phyloP scores from a whole-genome alignment of 2,113 vertebrate genomes.

The Sphyrna mokarran region DNA sequence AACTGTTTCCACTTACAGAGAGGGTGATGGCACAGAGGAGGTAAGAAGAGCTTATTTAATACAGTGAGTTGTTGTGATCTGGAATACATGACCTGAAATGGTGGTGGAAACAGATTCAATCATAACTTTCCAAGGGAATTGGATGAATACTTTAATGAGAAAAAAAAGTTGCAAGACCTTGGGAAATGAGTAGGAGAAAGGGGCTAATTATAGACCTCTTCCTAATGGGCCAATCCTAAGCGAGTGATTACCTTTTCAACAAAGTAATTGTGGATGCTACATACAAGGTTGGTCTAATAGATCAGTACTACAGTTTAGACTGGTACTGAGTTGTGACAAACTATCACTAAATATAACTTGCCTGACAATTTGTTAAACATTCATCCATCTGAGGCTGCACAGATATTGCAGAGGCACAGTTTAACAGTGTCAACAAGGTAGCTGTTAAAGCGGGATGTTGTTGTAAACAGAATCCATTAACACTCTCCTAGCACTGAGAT shows the following conservation, averaged over 20 bases:
- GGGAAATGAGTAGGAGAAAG: background rate
- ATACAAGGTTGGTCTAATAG: background rate
- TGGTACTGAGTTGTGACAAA: background rate
- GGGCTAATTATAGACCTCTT: background rate
- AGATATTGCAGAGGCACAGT: background rate
- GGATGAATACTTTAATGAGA: background rate
- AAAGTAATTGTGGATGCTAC: background rate
- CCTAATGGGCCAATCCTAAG: background rate
- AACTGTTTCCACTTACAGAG: background rate
- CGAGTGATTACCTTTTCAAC: background rate
- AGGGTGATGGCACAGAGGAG: no score
- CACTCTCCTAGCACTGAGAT: background rate
- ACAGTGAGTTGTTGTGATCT: background rate
- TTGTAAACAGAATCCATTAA: background rate
- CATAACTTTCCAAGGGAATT: no score
- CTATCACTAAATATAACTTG: background rate
- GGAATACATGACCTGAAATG: background rate
- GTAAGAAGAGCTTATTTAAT: background rate
- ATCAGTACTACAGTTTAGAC: background rate
- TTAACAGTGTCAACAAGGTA: background rate
- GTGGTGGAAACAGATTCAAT: background rate
- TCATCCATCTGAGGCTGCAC: background rate
- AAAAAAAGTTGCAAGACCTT: background rate
- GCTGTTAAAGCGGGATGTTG: background rate
- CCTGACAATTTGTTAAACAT: background rate